These are phyloP conservation scores for Rhopalosiphum padi DNA, from an alignment of 1,140 invertebrate species.

Conservation along the genomic window DNA sequence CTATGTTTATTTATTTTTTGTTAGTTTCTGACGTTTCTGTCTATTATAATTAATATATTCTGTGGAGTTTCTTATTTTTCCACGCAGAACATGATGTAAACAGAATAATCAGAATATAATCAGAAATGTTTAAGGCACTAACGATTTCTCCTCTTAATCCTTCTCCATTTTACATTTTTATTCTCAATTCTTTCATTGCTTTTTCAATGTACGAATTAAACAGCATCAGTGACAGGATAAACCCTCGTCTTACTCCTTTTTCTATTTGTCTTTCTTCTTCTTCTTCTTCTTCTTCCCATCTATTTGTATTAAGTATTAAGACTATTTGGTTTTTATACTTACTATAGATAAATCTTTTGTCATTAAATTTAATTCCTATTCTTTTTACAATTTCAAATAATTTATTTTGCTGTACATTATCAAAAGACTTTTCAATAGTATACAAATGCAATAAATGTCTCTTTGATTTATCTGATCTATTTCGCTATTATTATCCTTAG, in stretches of 20 bases:
- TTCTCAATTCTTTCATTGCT: background rate
- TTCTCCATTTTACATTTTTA: background rate
- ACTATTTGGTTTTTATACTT: background rate
- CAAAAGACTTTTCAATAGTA: background rate
- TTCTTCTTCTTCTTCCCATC: background rate
- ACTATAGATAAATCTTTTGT: constrained; percentile 25
- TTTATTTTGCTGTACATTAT: constrained; percentile 22
- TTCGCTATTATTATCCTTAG: background rate
- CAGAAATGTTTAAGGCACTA: background rate
- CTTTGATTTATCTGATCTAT: background rate
- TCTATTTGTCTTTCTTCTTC: background rate
- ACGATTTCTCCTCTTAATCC: background rate
- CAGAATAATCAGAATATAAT: background rate
- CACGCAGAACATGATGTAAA: background rate
- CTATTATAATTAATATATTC: background rate
- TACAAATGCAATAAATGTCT: constrained; percentile 14
- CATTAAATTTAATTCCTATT: background rate
- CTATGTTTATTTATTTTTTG: background rate
- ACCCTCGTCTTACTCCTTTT: constrained; percentile 30
- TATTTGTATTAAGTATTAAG: background rate
- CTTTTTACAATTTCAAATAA: constrained; percentile 11
- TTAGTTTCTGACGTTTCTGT: background rate
- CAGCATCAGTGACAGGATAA: background rate
- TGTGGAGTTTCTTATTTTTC: background rate
- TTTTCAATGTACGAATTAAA: background rate